Conservation (phyloP, 2,113 vertebrate species). For the Microcebus ravelobensis region DNA sequence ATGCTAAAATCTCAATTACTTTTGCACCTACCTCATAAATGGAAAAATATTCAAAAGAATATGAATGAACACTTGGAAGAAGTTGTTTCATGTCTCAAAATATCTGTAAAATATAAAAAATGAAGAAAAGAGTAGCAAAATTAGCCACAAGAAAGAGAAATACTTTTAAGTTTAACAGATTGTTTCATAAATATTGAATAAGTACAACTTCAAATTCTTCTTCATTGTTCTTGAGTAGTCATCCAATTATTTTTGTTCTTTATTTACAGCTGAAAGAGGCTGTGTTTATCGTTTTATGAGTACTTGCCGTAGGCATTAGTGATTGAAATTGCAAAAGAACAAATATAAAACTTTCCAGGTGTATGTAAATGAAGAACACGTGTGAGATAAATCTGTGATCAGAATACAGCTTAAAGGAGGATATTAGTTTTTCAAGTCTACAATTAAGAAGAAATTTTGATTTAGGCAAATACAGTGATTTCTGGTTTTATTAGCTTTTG, state of each 20-base stretch:
- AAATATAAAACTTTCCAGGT: slow-evolving; percentile 53
- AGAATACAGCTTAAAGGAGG: slow-evolving; percentile 1
- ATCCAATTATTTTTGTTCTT: not conserved
- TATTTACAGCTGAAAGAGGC: not conserved
- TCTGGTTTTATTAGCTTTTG: not conserved
- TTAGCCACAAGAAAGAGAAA: not conserved
- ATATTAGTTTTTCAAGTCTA: not conserved
- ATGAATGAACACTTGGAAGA: slow-evolving; percentile 60
- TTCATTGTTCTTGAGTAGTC: slow-evolving; percentile 47
- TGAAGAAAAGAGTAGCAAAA: slow-evolving; percentile 61
- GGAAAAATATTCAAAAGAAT: slow-evolving; percentile 18
- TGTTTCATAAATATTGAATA: slow-evolving; percentile 58
- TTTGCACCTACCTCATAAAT: not conserved
- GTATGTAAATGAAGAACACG: slow-evolving; percentile 53
- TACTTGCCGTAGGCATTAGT: not conserved
- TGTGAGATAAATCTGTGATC: slow-evolving; percentile 56
- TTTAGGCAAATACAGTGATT: not conserved
- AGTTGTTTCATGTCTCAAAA: slow-evolving; percentile 55
- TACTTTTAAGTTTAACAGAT: not conserved
- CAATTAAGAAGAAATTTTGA: not conserved
- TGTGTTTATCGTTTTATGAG: slow-evolving; percentile 47
- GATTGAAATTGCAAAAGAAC: slow-evolving; percentile 47
- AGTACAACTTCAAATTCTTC: slow-evolving; percentile 49
- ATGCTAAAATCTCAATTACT: no score
- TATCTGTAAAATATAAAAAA: slow-evolving; percentile 57